These are phyloP conservation scores for Onychorhynchus coronatus DNA, from an alignment of 2,113 vertebrate species.

Conservation along the genomic window DNA sequence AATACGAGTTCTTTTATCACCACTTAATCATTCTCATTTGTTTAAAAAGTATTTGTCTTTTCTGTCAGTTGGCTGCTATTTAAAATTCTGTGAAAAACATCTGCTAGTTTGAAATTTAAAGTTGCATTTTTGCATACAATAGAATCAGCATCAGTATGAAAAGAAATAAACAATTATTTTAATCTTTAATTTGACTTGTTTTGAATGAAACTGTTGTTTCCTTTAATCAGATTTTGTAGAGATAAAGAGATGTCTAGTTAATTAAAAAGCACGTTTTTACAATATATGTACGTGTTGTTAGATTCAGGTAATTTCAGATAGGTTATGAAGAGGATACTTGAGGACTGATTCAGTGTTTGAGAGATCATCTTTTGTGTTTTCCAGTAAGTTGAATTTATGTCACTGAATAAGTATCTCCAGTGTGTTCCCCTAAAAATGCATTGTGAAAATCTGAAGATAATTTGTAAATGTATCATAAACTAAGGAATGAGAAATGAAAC, in stretches of 20 bases:
- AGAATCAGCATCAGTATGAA: background rate
- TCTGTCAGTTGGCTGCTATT: conserved; percentile 15
- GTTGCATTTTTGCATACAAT: background rate
- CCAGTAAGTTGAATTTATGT: background rate
- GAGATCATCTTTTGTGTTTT: background rate
- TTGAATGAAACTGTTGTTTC: background rate
- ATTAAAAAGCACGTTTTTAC: background rate
- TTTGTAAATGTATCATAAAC: background rate
- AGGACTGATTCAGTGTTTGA: background rate
- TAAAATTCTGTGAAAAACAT: conserved; percentile 37
- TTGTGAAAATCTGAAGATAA: background rate
- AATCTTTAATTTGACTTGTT: conserved; percentile 12
- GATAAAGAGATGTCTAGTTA: background rate
- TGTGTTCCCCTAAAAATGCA: background rate
- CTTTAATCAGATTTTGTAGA: background rate
- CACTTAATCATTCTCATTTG: conserved; percentile 16
- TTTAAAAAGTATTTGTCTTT: background rate
- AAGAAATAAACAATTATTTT: conserved; percentile 6
- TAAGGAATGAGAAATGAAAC: background rate
- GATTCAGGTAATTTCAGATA: background rate
- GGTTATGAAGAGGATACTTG: background rate
- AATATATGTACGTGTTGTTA: background rate
- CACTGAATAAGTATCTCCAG: background rate
- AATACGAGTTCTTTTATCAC: background rate
- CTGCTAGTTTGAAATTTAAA: conserved; percentile 21